Base-by-base conservation (phyloP, 2,113 vertebrate genomes). In the Phalacrocorax brasilianus region DNA sequence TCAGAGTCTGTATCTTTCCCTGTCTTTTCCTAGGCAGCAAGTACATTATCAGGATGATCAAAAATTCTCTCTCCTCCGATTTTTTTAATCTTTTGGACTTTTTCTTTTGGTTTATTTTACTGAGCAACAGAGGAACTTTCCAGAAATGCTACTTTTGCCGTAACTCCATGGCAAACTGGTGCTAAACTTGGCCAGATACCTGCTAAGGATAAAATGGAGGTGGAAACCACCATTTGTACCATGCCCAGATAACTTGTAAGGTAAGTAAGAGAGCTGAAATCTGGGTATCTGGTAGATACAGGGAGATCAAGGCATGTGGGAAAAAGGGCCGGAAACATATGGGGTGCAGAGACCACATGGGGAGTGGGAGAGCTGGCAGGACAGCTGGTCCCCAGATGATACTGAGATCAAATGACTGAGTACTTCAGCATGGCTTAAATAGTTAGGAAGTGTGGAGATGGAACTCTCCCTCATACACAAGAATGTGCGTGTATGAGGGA, bases 351-450 rank as follows among this genome's bases (percentile, higher is more conserved):
- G 91, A 91, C 84, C 89, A 85, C 93, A 92, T 96, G 94, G 91
- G 84, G 94, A 95, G 91, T 95, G 94, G 96, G 95, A 93, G 94
- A 97, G 35, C 76, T 87, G 84, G 86, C 49, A 82, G 76, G 87
- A 92, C 96, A 97, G 95, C 87, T 97, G 96, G 87, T 95, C 80
- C 89, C 89, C 96, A 97, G 93, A 97, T 96, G 96, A 96, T 85
- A 16, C 21, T 82, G 74, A 96, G 95, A 97, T 97, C 96, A 97
- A 97, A 97, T 97, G 95, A 81, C 91, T 96, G 91, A 97, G 94
- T 96, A 94, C 70, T 97, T 95, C 95, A 95, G 35, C 65, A 91
- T 96, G 94, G 87, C 74, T 89, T 85, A 89, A 95, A 72, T 63
- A 89, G 86, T 72, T 94, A 92, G 93, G 94, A 93, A 95, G 76